phyloP scores from a whole-genome alignment of 92 coral and sea anemone species.

The Zoanthus sociatus region DNA sequence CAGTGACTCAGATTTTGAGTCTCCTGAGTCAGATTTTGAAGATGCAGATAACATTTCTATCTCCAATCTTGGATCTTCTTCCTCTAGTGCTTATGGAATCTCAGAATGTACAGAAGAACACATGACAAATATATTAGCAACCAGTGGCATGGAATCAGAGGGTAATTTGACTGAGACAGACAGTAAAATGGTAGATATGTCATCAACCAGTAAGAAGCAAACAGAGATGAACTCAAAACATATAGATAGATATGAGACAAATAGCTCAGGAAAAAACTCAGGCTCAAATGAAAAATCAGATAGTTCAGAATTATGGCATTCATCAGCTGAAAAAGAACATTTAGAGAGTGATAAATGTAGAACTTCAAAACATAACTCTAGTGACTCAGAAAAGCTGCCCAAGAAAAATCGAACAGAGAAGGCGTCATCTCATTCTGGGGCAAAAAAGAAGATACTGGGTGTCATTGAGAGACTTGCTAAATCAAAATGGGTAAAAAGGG shows the following conservation, averaged over 20 bases:
- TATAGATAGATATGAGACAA: no score
- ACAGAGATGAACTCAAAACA: background rate
- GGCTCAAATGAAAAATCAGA: conserved; percentile 19
- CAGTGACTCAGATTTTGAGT: conserved; percentile 92
- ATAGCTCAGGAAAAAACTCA: no score
- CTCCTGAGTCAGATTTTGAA: conserved; percentile 90
- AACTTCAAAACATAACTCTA: conserved; percentile 69
- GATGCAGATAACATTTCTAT: conserved; percentile 60
- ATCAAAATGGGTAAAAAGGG: conserved; percentile 99
- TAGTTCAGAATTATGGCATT: conserved; percentile 47
- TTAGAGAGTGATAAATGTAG: conserved; percentile 42
- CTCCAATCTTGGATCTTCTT: conserved; percentile 16
- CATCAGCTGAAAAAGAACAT: conserved; percentile 47
- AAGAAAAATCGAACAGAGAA: conserved; percentile 50
- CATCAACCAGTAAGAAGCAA: background rate
- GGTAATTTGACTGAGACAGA: background rate
- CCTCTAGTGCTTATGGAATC: conserved; percentile 72
- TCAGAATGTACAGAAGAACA: conserved; percentile 55
- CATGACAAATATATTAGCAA: background rate
- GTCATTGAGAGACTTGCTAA: conserved; percentile 95
- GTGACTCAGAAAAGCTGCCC: conserved; percentile 62
- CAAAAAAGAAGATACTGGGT: conserved; percentile 86
- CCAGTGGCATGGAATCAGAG: background rate
- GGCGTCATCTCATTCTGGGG: conserved; percentile 53
- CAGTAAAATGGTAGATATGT: background rate